Conservation (phyloP, 2,113 vertebrate genomes). For the Neomonachus schauinslandi region DNA sequence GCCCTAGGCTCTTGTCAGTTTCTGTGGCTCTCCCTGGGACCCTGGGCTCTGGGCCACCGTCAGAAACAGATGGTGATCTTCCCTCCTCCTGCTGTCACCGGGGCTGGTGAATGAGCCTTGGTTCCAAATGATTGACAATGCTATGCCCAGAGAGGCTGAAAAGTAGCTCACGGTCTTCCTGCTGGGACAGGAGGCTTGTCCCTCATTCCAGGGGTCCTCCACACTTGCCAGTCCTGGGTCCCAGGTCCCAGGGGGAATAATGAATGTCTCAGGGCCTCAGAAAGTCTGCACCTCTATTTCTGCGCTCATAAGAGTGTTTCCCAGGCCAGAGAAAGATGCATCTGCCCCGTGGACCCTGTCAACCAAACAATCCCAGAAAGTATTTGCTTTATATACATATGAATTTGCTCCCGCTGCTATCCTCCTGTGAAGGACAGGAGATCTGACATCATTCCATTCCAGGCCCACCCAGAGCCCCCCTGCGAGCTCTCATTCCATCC, state of each 20-base stretch:
- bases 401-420: fast-evolving
- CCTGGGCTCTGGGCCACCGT: too few relatives aligned
- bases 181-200: fast-evolving
- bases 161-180: neutral
- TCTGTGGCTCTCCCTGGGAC: neutral
- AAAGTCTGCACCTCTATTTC: neutral
- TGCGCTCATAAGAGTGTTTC: neutral
- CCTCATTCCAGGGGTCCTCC: neutral
- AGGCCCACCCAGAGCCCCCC: fast-evolving
- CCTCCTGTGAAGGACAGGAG: fast-evolving
- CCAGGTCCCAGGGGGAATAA: fast-evolving
- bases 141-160: neutral
- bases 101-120: neutral
- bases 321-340: neutral
- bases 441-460: fast-evolving
- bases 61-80: neutral
- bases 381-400: neutral
- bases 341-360: fast-evolving
- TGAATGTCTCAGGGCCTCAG: neutral
- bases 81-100: neutral
- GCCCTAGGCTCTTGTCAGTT: neutral
- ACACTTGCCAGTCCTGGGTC: fast-evolving
- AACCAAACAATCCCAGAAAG: fast-evolving
- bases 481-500: fast-evolving
- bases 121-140: neutral